These are phyloP conservation scores for Acleris literana DNA, from an alignment of 2,888 invertebrate genomes.

Conservation along the genomic window DNA sequence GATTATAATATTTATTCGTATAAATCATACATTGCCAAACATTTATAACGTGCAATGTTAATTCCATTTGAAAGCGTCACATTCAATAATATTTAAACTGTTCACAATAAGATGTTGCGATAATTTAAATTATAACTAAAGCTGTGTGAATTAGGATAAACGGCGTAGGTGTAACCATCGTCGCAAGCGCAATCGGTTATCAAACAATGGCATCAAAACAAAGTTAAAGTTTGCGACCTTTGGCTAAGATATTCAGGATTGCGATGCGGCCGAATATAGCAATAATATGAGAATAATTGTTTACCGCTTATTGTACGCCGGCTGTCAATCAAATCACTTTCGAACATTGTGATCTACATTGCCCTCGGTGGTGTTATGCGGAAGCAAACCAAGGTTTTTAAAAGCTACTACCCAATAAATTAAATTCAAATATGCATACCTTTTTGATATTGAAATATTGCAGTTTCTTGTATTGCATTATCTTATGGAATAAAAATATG, in stretches of 20 bases:
- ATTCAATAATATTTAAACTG: too few species aligned
- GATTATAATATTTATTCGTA: too few species aligned
- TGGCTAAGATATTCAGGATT: constrained; percentile 69
- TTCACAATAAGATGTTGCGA: too few species aligned
- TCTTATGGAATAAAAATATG: too few species aligned
- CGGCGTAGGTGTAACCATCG: constrained; percentile 28
- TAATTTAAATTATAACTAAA: too few species aligned
- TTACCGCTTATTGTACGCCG: constrained; percentile 67
- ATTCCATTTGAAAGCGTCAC: too few species aligned
- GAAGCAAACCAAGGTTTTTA: constrained; percentile 41
- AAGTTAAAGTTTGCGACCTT: constrained; percentile 77
- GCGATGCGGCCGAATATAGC: constrained; percentile 65
- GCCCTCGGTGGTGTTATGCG: constrained; percentile 51
- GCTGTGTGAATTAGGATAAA: not conserved
- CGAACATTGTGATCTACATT: constrained; percentile 72
- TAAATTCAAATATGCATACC: too few species aligned
- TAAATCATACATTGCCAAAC: too few species aligned
- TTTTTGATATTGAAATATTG: too few species aligned
- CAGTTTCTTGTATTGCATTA: too few species aligned
- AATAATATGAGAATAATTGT: constrained; percentile 70
- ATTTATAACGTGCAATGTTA: too few species aligned
- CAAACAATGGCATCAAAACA: constrained; percentile 76
- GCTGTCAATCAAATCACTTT: constrained; percentile 78
- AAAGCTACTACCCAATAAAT: too few species aligned
- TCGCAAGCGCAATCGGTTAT: constrained; percentile 65